Evolutionary conservation across 23 tunicate species (phyloP).

Genomic region (Corella eumyota): DNA sequence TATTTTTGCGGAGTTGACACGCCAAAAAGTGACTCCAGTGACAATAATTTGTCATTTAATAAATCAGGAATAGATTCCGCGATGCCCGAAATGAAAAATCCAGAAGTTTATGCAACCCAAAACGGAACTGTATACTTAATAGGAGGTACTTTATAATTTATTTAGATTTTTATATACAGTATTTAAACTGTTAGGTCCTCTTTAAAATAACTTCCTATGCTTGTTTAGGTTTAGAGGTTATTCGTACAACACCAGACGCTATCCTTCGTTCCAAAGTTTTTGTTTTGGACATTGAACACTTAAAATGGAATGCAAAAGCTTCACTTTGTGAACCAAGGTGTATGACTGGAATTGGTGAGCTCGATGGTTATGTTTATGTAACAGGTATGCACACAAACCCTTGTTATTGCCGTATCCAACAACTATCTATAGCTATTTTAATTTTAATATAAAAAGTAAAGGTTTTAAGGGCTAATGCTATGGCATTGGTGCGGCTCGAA

Average conservation of each 20-base stretch:
- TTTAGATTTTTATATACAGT: not conserved
- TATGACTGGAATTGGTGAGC: conserved; percentile 70
- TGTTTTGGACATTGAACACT: conserved; percentile 25
- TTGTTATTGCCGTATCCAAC: not conserved
- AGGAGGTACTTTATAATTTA: conserved; percentile 38
- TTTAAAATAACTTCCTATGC: not conserved
- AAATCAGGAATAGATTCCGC: conserved; percentile 4
- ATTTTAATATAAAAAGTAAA: too few species aligned
- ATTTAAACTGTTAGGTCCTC: not conserved
- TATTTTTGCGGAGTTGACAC: conserved; percentile 18
- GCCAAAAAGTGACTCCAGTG: not conserved
- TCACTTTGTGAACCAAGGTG: conserved; percentile 51
- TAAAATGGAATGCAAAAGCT: conserved; percentile 26
- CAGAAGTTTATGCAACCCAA: conserved; percentile 36
- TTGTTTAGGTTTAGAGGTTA: conserved; percentile 53
- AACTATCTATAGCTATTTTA: too few species aligned
- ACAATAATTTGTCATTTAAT: not conserved
- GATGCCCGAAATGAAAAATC: conserved; percentile 73
- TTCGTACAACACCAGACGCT: conserved; percentile 9
- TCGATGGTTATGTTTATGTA: conserved; percentile 26
- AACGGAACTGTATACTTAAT: conserved; percentile 63
- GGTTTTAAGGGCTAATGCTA: not conserved
- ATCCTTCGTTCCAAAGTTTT: conserved; percentile 33
- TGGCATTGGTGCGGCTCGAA: too few species aligned
- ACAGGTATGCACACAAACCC: conserved; percentile 51